These are phyloP conservation scores for Apodemus speciosus DNA, from an alignment of 2,113 vertebrate species.

Conservation along the genomic window DNA sequence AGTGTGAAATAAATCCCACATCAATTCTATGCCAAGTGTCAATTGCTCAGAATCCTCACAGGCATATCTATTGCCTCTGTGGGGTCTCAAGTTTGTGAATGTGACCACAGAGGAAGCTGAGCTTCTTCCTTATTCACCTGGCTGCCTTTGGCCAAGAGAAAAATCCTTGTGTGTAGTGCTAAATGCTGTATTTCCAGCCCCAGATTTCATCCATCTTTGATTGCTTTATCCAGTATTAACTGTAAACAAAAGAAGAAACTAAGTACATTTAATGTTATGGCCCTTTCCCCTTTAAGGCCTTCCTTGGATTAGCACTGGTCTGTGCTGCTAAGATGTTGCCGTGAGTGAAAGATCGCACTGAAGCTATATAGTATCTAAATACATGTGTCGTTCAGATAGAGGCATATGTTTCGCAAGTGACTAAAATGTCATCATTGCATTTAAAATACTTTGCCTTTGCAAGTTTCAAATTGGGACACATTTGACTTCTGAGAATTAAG, in stretches of 20 bases:
- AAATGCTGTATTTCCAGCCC: background rate
- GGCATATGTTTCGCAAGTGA: slow-evolving; percentile 51
- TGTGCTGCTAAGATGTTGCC: background rate
- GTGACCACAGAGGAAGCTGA: slow-evolving; percentile 29
- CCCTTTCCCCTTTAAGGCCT: background rate
- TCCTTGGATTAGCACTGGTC: background rate
- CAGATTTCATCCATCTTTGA: background rate
- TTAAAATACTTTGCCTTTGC: slow-evolving; percentile 57
- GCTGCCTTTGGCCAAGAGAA: background rate
- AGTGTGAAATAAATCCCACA: slow-evolving; percentile 9
- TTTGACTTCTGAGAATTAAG: slow-evolving; percentile 52
- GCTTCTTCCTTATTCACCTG: background rate
- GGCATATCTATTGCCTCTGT: background rate
- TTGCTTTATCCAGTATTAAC: slow-evolving; percentile 29
- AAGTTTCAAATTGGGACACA: slow-evolving; percentile 45
- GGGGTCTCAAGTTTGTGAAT: slow-evolving; percentile 42
- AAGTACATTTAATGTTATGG: slow-evolving; percentile 26
- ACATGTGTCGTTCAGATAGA: slow-evolving; percentile 44
- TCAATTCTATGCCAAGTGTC: slow-evolving; percentile 30
- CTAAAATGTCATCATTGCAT: slow-evolving; percentile 49
- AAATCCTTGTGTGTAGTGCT: background rate
- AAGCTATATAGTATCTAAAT: background rate
- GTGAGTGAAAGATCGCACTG: background rate
- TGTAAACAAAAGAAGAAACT: slow-evolving; percentile 29
- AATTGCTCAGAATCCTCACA: slow-evolving; percentile 48